Evolutionary conservation across 2,888 invertebrate species (phyloP).

Genomic region (Lochmaea crataegi): DNA sequence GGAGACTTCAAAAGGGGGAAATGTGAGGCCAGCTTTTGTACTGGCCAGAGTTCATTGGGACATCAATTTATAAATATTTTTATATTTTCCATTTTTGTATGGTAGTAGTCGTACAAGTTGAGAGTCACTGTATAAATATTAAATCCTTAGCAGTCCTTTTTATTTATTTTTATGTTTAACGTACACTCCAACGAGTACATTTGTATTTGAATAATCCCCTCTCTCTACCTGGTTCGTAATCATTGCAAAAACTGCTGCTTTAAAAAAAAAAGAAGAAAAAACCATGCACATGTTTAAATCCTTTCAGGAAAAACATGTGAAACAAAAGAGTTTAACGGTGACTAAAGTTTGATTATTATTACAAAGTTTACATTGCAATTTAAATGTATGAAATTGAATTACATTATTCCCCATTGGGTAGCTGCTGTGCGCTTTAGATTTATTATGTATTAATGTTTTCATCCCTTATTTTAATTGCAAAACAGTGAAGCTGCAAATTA

Average conservation of each 20-base stretch:
- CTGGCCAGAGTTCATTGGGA: too few species aligned
- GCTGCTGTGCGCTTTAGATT: slow-evolving; percentile 5
- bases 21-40: too few species aligned
- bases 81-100: too few species aligned
- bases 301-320: not conserved
- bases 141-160: not conserved
- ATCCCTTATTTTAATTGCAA: not conserved
- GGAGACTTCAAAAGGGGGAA: too few species aligned
- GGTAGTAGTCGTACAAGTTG: not conserved
- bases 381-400: slow-evolving; percentile 6
- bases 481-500: not conserved
- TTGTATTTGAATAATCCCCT: not conserved
- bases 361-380: slow-evolving; percentile 1
- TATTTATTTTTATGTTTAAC: not conserved
- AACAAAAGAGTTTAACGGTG: slow-evolving; percentile 6
- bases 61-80: too few species aligned
- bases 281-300: not conserved
- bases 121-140: not conserved
- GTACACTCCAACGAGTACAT: not conserved
- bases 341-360: slow-evolving; percentile 6
- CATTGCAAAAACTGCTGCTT: not conserved
- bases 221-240: not conserved
- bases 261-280: not conserved
- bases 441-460: slow-evolving; percentile 13
- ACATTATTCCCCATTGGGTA: not conserved